Percentiles rank a stretch among this genome's conserved stretches.
phyloP scores from a whole-genome alignment of 2,888 invertebrate genomes.

The Meiosimyza platycephala region DNA sequence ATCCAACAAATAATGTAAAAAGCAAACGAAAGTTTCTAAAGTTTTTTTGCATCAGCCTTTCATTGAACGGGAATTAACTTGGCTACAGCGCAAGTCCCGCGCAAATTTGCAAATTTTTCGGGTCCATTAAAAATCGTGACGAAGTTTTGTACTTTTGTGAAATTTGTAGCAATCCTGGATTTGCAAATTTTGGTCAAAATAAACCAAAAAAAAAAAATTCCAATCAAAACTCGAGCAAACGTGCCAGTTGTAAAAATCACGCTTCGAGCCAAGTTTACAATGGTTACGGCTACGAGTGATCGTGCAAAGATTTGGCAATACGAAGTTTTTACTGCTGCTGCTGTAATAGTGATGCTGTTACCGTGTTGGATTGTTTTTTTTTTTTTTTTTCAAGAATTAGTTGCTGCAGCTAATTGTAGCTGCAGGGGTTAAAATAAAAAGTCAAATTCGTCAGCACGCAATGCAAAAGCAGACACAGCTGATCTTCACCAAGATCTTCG shows the following conservation, averaged over 20 bases:
- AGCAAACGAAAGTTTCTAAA: background rate
- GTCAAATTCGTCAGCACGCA: constrained; percentile 21
- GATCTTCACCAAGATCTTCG: background rate
- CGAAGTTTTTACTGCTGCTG: constrained; percentile 1
- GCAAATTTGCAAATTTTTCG: constrained; percentile 12
- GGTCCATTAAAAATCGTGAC: constrained; percentile 42
- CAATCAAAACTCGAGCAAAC: constrained; percentile 64
- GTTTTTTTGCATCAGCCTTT: no score
- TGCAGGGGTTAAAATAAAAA: constrained; percentile 14
- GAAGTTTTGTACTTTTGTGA: constrained; percentile 38
- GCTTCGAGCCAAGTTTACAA: constrained; percentile 33
- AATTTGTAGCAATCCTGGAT: constrained; percentile 33
- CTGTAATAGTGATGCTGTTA: background rate
- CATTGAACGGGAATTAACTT: no score
- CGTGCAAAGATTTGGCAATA: constrained; percentile 37
- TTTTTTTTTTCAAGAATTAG: background rate
- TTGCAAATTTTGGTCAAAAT: constrained; percentile 26
- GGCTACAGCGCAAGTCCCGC: background rate
- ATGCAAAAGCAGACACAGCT: constrained; percentile 11
- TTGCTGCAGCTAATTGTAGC: constrained; percentile 14
- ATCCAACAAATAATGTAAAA: constrained; percentile 3
- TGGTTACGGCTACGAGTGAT: constrained; percentile 20
- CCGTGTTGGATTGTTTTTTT: background rate
- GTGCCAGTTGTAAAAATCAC: constrained; percentile 51
- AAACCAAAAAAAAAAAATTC: constrained; percentile 47